Evolutionary conservation across 2,113 vertebrate species (phyloP), one percentile per base, ranked within the genome.

Genomic region (Brachyistius frenatus): DNA sequence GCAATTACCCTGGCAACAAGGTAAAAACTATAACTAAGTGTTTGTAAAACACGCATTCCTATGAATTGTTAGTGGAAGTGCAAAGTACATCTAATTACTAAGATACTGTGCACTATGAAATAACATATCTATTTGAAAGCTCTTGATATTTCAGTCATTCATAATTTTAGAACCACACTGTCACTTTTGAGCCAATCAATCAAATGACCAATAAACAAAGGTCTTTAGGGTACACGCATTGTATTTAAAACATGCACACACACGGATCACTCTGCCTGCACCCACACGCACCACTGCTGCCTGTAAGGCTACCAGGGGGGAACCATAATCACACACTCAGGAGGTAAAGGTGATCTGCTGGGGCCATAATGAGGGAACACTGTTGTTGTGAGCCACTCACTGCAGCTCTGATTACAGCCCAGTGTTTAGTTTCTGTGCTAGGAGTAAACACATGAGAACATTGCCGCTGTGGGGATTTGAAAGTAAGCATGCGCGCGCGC

Each of bases 361-460:
- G 73, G 88, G 78, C 89, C 90, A 88, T 92, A 89, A 86, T 89
- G 90, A 91, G 86, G 87, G 80, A 89, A 87, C 82, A 84, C 86
- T 85, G 85, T 90, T 91, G 86, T 92, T 92, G 86, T 86, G 86
- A 92, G 90, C 84, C 73, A 88, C 86, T 90, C 82, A 79, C 71
- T 82, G 78, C 89, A 85, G 89, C 90, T 94, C 92, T 88, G 91
- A 91, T 93, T 91, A 92, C 92, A 90, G 85, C 46, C 84, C 0
- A 30, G 89, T 90, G 86, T 93, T 88, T 47, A 50, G 76, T 93
- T 93, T 90, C 93, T 87, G 86, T 81, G 54, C 84, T 83, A 68
- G 85, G 67, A 90, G 89, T 84, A 85, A 89, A 88, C 87, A 88
- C 89, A 89, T 52, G 76, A 87, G 84, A 83, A 77, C 81, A 62